Base-by-base conservation (phyloP, 2,888 invertebrate genomes). In the Panzeria rudis region DNA sequence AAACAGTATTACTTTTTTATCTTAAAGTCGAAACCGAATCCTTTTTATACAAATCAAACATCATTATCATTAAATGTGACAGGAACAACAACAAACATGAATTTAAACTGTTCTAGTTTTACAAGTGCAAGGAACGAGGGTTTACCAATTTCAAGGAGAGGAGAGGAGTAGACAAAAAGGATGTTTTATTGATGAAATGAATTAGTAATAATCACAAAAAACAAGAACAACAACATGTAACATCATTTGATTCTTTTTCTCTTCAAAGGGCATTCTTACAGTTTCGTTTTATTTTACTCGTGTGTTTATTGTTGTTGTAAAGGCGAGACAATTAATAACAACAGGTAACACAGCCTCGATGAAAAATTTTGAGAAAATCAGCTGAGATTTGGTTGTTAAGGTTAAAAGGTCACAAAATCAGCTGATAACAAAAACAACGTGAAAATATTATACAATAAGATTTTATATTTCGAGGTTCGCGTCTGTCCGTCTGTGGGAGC, bases 121-220 rank as follows among this genome's bases (percentile, higher is more conserved):
- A 78, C 85, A 78, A 81, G 85, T 85, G 85, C 78, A 82, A 71
- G 82, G 78, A 85, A 75, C 73, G 85, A 75, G 85, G 23, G 13
- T 32, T 50, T 52, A 71, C 13, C 13, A 47, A 50, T 56, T 41
- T 38, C 23, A 20, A 47, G 29, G 61, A 44, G 68, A 59, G 66
- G 5, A 29, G 68, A 59, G 69, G 69, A 69, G 61, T 78, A 72
- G 32, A 68, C 72, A 3, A 17, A 83, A 83, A 83, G 56, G 72
- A 83, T 83, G 77, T 59, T 59, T 44, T 56, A 72, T 62, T 66
- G 66, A 77, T 72, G 68, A 72, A 32, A 66, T 61, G 59, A 38
- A 59, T 59, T 75, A 62, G 50, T 75, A 62, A 72, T 23, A 78
- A 54, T 20, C 50, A 32, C 29, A 71, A 54, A 9, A 79, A 23